These are phyloP conservation scores for Eumacrocentrus americanus DNA, from an alignment of 2,888 invertebrate species.

Conservation along the genomic window DNA sequence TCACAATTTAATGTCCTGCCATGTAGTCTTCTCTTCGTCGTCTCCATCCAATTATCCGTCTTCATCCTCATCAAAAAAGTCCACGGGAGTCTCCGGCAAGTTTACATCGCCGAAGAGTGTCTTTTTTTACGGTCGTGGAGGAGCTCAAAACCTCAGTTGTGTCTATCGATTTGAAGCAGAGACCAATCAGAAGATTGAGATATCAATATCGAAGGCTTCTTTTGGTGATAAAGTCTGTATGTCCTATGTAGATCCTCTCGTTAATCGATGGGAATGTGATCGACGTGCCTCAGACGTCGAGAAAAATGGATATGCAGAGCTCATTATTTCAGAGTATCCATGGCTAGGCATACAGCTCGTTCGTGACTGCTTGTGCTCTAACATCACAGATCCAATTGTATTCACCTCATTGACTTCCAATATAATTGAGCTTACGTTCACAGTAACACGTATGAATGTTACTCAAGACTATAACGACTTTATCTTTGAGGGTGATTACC, in stretches of 20 bases:
- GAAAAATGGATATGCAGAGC: constrained; percentile 44
- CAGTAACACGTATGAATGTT: constrained; percentile 79
- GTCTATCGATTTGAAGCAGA: constrained; percentile 77
- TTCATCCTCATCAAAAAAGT: constrained; percentile 29
- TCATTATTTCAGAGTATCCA: constrained; percentile 52
- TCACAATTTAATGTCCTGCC: constrained; percentile 63
- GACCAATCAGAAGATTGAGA: constrained; percentile 71
- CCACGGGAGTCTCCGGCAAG: constrained; percentile 60
- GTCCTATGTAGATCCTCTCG: constrained; percentile 69
- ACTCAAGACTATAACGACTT: constrained; percentile 81
- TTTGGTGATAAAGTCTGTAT: constrained; percentile 74
- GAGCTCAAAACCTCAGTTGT: constrained; percentile 77
- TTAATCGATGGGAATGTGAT: constrained; percentile 75
- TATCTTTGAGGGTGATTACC: constrained; percentile 77
- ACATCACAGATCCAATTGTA: constrained; percentile 70
- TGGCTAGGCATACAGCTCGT: constrained; percentile 67
- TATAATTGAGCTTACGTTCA: constrained; percentile 75
- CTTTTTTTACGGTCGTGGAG: constrained; percentile 83
- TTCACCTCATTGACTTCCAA: constrained; percentile 74
- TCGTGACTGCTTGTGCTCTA: constrained; percentile 77
- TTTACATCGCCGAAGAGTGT: constrained; percentile 81
- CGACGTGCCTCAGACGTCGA: constrained; percentile 45
- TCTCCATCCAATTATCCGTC: constrained; percentile 39
- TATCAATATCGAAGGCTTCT: constrained; percentile 72
- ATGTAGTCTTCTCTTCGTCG: constrained; percentile 54